These are phyloP conservation scores for Tragelaphus strepsiceros DNA, from an alignment of 2,113 vertebrate genomes.

Conservation along the genomic window DNA sequence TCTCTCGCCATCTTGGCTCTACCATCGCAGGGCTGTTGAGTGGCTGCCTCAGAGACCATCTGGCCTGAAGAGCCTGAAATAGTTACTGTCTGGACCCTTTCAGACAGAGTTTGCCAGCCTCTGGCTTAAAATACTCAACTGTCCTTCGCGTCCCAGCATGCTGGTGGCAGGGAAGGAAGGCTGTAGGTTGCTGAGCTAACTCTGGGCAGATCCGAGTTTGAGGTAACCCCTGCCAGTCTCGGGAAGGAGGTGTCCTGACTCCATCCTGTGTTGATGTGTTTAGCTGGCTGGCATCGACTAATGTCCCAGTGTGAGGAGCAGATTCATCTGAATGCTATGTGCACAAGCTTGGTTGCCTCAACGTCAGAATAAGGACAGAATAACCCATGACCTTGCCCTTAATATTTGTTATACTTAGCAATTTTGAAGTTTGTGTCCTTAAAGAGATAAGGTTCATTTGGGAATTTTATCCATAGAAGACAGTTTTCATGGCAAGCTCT, in stretches of 20 bases:
- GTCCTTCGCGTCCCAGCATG: not conserved
- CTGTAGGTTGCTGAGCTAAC: not conserved
- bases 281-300: accelerated
- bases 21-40: not conserved
- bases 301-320: not conserved
- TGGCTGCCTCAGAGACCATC: not conserved
- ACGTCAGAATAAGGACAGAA: not conserved
- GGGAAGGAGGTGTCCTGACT: not conserved
- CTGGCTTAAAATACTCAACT: not conserved
- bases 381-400: not conserved
- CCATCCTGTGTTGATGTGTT: not conserved
- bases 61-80: not conserved
- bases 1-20: not conserved
- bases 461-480: not conserved
- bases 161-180: not conserved
- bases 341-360: not conserved
- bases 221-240: not conserved
- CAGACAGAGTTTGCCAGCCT: not conserved
- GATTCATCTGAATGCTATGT: not conserved
- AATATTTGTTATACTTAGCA: not conserved
- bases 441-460: not conserved
- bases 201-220: not conserved
- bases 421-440: not conserved
- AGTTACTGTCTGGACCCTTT: not conserved
- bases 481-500: not conserved